Percentiles rank a stretch among this genome's conserved stretches.
phyloP scores from a whole-genome alignment of 2,888 invertebrate species.

The Aspidiotus destructor region DNA sequence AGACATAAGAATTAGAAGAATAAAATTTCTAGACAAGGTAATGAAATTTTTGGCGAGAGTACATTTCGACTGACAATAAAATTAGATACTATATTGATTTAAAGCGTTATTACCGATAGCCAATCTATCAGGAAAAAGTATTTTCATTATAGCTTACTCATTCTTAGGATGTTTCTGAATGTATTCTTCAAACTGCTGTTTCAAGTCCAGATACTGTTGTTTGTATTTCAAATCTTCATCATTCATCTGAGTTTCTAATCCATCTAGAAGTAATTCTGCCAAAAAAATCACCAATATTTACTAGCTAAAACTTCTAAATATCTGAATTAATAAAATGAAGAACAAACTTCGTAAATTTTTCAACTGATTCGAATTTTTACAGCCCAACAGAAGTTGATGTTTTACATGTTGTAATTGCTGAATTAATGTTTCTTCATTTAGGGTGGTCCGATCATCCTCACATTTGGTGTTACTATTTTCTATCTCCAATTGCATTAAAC shows the following conservation, averaged over 20 bases:
- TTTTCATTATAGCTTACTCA: slow-evolving; percentile 42
- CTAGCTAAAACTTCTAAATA: slow-evolving; percentile 13
- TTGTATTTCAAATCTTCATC: slow-evolving; percentile 50
- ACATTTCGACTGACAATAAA: background rate
- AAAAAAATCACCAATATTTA: background rate
- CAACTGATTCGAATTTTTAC: slow-evolving; percentile 51
- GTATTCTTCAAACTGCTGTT: slow-evolving; percentile 58
- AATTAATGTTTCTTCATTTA: slow-evolving; percentile 46
- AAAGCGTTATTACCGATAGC: slow-evolving; percentile 40
- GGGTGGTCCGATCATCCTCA: slow-evolving; percentile 37
- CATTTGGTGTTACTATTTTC: slow-evolving; percentile 36
- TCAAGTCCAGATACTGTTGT: slow-evolving; percentile 54
- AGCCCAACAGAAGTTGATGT: slow-evolving; percentile 50
- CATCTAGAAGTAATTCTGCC: slow-evolving; percentile 33
- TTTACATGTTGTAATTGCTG: slow-evolving; percentile 57
- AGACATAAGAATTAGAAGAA: background rate
- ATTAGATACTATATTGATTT: background rate
- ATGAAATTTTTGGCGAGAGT: background rate
- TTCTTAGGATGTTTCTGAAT: slow-evolving; percentile 44
- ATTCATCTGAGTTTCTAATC: slow-evolving; percentile 35
- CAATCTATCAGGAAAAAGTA: no score
- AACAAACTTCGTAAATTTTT: slow-evolving; percentile 49
- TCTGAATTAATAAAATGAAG: background rate
- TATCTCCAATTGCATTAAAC: slow-evolving; percentile 37
- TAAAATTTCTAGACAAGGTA: background rate